Conservation (phyloP, 2,888 invertebrate species). For the Ferrisia virgata region DNA sequence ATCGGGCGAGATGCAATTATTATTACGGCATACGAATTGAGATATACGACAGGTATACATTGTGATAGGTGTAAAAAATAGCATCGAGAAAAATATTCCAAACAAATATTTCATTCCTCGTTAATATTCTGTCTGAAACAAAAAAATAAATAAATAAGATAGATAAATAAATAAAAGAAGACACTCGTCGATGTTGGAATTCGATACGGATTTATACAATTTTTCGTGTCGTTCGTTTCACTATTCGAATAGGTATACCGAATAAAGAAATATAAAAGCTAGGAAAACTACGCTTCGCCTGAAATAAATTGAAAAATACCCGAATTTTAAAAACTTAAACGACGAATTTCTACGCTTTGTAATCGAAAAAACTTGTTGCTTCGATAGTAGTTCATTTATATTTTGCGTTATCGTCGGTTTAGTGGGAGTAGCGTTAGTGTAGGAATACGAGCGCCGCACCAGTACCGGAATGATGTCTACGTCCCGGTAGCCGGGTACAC, state of each 20-base stretch:
- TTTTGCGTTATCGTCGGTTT: neutral
- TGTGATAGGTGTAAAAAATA: conserved; percentile 15
- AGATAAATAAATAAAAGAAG: neutral
- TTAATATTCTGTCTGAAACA: conserved; percentile 10
- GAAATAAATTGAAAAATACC: neutral
- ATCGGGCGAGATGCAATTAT: conserved; percentile 76
- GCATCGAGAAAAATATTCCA: conserved; percentile 27
- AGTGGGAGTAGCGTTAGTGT: neutral
- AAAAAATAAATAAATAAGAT: neutral
- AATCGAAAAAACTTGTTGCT: conserved; percentile 30
- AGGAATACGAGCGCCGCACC: neutral
- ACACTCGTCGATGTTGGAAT: neutral
- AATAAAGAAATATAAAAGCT: neutral
- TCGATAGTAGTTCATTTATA: neutral
- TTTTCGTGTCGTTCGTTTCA: neutral
- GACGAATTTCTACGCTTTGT: neutral
- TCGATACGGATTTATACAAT: neutral
- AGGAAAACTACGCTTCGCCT: neutral
- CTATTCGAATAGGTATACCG: neutral
- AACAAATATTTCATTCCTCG: conserved; percentile 43
- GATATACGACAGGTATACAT: conserved; percentile 65
- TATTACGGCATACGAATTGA: conserved; percentile 71
- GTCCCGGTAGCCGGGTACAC: neutral
- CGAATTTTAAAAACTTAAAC: neutral
- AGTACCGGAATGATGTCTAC: no score